Base-by-base conservation (phyloP, 1,140 invertebrate species). In the Psix sp. region DNA sequence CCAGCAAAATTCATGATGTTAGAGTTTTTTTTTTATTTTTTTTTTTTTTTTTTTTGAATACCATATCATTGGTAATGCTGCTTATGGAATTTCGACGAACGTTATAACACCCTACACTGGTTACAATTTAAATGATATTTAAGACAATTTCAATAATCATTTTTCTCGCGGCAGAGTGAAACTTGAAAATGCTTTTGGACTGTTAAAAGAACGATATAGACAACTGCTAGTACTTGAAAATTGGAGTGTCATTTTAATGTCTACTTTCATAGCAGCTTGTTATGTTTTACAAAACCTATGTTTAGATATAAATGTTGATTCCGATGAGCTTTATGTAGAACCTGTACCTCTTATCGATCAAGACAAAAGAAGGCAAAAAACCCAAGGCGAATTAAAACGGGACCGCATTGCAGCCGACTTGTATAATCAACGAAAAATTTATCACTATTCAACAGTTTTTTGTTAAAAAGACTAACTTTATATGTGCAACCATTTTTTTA, bases 331-430 rank as follows among this genome's bases (percentile, higher is more conserved):
- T 21, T 26, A 42, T 42, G 18, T 31, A 4, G 42, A 45, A 5
- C 4, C 2, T 29, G 2, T 31, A 9, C 11, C 42, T 9, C 7
- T 38, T 4, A 26, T 18, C 3, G 9, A 16, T 11, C 5, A 42
- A 31, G 15, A 13, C 13, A 33, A 56, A n/a, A 31, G 24, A 13
- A 33, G 38, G 24, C 38, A 56, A 20, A 56, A 39, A 42, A 18
- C 4, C 0, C 11, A 42, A 7, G 39, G 38, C 0, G 14, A 56
- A 20, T 31, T 56, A 16, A 56, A 56, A 42, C 0, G 38, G 31
- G 51, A 56, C 20, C 51, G 39, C 10, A 56, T 56, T 13, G 51
- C 51, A 24, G 26, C n/a, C n/a, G n/a, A n/a, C n/a, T n/a, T n/a
- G n/a, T n/a, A n/a, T n/a, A n/a, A n/a, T n/a, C n/a, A n/a, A n/a